Evolutionary conservation across 2,113 vertebrate genomes (phyloP), one percentile per base, ranked within the genome.

Genomic region (Plotosus lineatus): DNA sequence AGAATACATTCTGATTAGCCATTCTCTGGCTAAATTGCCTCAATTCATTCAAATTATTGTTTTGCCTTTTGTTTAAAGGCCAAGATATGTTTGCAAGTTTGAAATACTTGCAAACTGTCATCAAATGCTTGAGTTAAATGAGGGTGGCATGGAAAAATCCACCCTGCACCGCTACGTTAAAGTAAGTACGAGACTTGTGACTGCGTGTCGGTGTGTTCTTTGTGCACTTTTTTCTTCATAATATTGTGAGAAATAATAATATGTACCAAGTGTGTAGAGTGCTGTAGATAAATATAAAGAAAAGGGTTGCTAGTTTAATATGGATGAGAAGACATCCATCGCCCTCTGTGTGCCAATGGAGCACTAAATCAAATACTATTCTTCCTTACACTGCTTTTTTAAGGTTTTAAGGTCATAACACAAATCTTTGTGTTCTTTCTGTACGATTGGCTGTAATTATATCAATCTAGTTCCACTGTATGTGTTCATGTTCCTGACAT

Each of bases 31-130:
- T 84, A 91, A 92, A 92, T 93, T 90, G 90, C 89, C 89, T 90
- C 86, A 88, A 92, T 93, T 92, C 92, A 93, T 92, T 92, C 89
- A 93, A 93, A 94, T 94, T 90, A 94, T 92, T 94, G 91, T 94
- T 94, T 93, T 90, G 90, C 78, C 90, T 91, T 92, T 93, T 92
- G 89, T 92, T 91, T 92, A 87, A 91, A 91, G 90, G 89, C 88
- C 90, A 89, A 87, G 86, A 84, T 87, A 90, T 87, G 85, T 90
- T 88, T 89, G 88, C 83, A 91, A 90, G 89, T 89, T 82, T 91
- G 87, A 91, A 93, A 88, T 86, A 90, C 88, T 87, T 86, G 84
- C 83, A 85, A 91, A 89, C 90, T 89, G 89, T 92, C 90, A 93
- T 92, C 92, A 93, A 89, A 92, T 92, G 89, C 91, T 93, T 92